Evolutionary conservation across 2,113 vertebrate genomes (phyloP), one percentile per base, ranked within the genome.

Genomic region (Rhea pennata): DNA sequence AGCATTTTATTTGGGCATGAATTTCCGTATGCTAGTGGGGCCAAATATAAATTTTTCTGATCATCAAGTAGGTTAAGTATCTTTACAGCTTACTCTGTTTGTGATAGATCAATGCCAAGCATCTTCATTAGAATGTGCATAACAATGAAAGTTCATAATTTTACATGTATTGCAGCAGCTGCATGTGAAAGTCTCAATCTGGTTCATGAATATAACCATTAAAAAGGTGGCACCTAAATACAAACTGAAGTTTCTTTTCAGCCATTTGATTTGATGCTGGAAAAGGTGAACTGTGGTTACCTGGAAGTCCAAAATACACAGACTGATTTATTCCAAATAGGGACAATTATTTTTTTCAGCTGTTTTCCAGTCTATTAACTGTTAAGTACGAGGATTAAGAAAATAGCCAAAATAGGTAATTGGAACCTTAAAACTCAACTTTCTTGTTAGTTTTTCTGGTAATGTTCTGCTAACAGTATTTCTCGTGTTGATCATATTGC

Each of bases 341-440:
- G 7, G 8, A 10, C 21, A 16, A 3, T 59, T 87, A 36, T 73
- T 85, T 90, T 72, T 15, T 42, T 91, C 40, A 51, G 9, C 44
- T 79, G 11, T 89, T 87, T 96, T 84, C 29, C 75, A 54, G 14
- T 54, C 40, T 59, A 46, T 87, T 87, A 83, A 87, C 83, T 85
- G 27, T 46, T 74, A 96, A 91, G 15, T 31, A 87, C 5, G 39
- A 26, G 11, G 76, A 87, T 76, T 89, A 59, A 81, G 36, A 69
- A 44, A 69, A 74, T 62, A 90, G 48, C 20, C 48, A 71, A 89
- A 93, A 84, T 40, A 78, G 40, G 22, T 12, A 81, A 93, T 69
- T 51, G 26, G 20, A 88, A 54, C 19, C 8, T 72, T 53, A 81
- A 78, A 84, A 81, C 3, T 39, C 54, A 64, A 53, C 4, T 5